Evolutionary conservation across 2,888 invertebrate genomes (phyloP).

Genomic region (Glaucopsyche alexis): DNA sequence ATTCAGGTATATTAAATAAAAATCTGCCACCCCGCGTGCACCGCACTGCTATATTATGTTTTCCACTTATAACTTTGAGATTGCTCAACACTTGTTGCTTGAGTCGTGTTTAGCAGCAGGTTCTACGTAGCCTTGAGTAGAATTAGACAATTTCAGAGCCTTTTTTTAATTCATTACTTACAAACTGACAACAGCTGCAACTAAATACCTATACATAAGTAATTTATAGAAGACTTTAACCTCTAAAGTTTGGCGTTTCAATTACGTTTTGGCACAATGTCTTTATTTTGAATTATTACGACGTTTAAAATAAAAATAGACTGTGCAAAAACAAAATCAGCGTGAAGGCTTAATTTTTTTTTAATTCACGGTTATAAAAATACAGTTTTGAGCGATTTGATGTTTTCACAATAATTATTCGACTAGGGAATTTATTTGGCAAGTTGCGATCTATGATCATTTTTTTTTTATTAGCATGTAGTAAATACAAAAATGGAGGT

Average conservation of each 20-base stretch:
- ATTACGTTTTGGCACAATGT: background rate
- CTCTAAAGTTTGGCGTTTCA: constrained; percentile 7
- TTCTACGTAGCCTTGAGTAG: background rate
- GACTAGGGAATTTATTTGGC: background rate
- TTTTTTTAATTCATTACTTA: background rate
- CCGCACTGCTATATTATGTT: too few species aligned
- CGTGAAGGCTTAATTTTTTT: background rate
- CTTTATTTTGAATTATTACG: background rate
- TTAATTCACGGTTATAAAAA: background rate
- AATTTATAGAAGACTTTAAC: background rate
- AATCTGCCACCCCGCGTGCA: too few species aligned
- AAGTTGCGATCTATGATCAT: background rate
- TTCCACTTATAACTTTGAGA: background rate
- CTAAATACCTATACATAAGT: background rate
- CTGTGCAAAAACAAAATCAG: background rate
- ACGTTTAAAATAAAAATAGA: background rate
- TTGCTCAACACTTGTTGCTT: background rate
- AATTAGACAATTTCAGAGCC: background rate
- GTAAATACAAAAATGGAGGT: background rate
- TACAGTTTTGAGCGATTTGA: background rate
- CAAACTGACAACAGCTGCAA: background rate
- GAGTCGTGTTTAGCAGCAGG: background rate
- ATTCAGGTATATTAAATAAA: too few species aligned
- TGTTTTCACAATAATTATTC: background rate
- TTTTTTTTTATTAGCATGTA: background rate